Evolutionary conservation across 2,888 invertebrate species (phyloP).

Genomic region (Scaptomyza caliginosa): DNA sequence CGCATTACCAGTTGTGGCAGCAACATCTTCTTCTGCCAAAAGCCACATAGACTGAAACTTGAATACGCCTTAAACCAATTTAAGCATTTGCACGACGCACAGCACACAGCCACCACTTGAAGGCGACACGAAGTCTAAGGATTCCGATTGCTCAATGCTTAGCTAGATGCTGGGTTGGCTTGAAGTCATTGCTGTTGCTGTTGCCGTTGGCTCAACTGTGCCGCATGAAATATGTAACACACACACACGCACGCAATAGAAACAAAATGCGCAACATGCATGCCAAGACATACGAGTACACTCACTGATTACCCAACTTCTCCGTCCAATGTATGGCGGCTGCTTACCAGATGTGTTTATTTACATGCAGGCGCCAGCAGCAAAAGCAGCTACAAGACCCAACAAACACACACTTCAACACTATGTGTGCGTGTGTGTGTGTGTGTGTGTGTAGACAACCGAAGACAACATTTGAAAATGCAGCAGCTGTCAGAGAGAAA

Average conservation of each 20-base stretch:
- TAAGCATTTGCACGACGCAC: constrained; percentile 55
- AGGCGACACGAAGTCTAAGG: constrained; percentile 30
- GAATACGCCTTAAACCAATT: constrained; percentile 60
- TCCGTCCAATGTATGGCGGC: not conserved
- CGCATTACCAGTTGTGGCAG: constrained; percentile 33
- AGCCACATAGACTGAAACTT: constrained; percentile 7
- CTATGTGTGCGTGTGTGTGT: not conserved
- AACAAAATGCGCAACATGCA: constrained; percentile 3
- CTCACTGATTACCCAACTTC: not conserved
- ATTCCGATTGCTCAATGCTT: constrained; percentile 13
- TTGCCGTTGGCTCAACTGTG: constrained; percentile 60
- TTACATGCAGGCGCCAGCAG: constrained; percentile 45
- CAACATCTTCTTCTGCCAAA: not conserved
- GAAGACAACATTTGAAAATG: constrained; percentile 16
- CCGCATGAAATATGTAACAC: constrained; percentile 66
- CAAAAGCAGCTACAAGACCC: constrained; percentile 3
- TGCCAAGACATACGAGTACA: not conserved
- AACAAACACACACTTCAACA: not conserved
- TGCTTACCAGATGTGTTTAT: constrained; percentile 33
- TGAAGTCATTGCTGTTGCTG: not conserved
- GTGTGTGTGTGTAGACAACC: not conserved
- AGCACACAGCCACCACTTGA: constrained; percentile 50
- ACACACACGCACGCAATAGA: not conserved
- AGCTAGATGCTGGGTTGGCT: not conserved
- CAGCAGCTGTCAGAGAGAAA: constrained; percentile 16